Percentiles rank a stretch among this genome's conserved stretches.
phyloP scores from a whole-genome alignment of 2,888 invertebrate species.

The Oithona nana region DNA sequence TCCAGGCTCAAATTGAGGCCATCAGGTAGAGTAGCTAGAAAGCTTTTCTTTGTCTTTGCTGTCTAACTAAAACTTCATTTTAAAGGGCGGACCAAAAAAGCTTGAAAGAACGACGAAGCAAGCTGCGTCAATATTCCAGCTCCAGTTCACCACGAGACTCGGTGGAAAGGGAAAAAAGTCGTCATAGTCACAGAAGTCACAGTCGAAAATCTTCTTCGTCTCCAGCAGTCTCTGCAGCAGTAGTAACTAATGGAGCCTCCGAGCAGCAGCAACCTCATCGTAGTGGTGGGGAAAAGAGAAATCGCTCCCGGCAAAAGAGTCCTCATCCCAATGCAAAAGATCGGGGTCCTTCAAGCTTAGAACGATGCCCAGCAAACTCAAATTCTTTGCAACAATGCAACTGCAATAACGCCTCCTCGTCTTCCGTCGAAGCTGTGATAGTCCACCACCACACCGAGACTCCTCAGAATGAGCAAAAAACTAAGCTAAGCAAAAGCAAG shows the following conservation, averaged over 20 bases:
- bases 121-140: not conserved
- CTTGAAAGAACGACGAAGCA: not conserved
- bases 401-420: too few relatives aligned
- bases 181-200: too few relatives aligned
- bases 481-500: too few relatives aligned
- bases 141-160: not conserved
- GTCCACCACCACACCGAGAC: too few relatives aligned
- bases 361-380: not conserved
- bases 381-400: too few relatives aligned
- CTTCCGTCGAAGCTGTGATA: too few relatives aligned
- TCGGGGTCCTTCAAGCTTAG: not conserved
- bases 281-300: not conserved
- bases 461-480: too few relatives aligned
- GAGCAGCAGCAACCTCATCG: not conserved
- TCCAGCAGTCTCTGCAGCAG: not conserved
- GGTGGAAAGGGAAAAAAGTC: too few relatives aligned
- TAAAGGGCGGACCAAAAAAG: not conserved
- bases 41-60: not conserved
- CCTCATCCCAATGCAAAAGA: not conserved
- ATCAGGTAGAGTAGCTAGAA: conserved; percentile 36
- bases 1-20: conserved; percentile 53
- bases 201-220: too few relatives aligned
- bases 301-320: not conserved
- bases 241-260: not conserved
- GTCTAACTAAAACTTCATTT: not conserved